These are phyloP conservation scores for Gila robusta DNA, from an alignment of 2,797 vertebrate genomes.

Conservation along the genomic window DNA sequence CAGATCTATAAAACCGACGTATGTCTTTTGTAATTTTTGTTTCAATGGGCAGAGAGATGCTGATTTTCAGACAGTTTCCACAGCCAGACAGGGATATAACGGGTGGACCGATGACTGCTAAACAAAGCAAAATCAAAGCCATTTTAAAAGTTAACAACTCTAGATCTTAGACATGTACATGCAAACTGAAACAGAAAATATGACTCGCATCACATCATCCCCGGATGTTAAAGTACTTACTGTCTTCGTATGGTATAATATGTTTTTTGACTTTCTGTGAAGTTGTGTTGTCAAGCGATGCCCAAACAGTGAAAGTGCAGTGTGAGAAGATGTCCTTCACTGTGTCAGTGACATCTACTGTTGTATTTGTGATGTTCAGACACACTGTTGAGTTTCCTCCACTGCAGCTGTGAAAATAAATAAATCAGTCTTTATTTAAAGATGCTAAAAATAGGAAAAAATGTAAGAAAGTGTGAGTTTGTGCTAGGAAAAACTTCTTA, in stretches of 20 bases:
- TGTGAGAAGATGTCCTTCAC: fast-evolving
- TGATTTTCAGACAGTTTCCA: constrained; percentile 66
- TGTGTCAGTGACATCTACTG: constrained; percentile 30
- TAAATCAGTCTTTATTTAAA: not conserved
- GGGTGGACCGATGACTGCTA: constrained; percentile 72
- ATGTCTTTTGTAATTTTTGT: fast-evolving
- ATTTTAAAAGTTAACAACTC: not conserved
- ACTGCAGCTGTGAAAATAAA: not conserved
- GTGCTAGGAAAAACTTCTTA: not conserved
- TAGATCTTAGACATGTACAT: not conserved
- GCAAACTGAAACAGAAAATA: not conserved
- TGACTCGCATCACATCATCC: not conserved
- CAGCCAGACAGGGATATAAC: constrained; percentile 62
- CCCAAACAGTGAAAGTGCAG: constrained; percentile 36
- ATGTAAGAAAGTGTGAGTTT: not conserved
- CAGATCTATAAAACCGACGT: not conserved
- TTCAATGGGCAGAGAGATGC: constrained; percentile 60
- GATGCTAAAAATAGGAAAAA: not conserved
- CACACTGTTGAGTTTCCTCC: fast-evolving
- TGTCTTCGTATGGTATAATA: constrained; percentile 17
- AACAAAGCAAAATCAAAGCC: constrained; percentile 17
- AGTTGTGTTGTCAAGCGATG: constrained; percentile 23
- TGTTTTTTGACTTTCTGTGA: not conserved
- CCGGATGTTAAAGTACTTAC: constrained; percentile 31
- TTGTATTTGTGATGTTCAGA: not conserved